Percentiles rank a stretch among this genome's conserved stretches.
These are phyloP conservation scores for Acrocephalus arundinaceus DNA, from an alignment of 2,113 vertebrate genomes.

Conservation along the genomic window DNA sequence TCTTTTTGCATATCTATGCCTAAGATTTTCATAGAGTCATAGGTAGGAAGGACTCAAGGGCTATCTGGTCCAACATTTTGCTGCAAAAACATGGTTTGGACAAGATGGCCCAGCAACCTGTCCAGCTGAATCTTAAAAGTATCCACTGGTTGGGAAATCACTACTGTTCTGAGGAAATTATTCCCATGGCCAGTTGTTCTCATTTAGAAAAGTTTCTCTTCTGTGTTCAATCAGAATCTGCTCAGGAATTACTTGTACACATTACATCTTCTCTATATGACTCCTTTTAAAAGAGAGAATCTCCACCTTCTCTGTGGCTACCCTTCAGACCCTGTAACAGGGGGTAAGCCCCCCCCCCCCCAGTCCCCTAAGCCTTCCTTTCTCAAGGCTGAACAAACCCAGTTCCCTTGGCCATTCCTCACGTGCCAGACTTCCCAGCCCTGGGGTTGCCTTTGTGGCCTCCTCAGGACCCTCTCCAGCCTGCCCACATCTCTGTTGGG, in stretches of 20 bases:
- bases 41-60: background rate
- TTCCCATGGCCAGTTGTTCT: background rate
- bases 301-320: background rate
- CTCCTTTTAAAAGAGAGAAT: background rate
- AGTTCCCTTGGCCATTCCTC: background rate
- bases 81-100: background rate
- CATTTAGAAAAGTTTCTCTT: background rate
- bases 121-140: background rate
- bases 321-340: background rate
- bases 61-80: background rate
- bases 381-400: background rate
- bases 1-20: background rate
- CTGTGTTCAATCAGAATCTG: background rate
- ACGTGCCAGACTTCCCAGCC: background rate
- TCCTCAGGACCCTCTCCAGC: background rate
- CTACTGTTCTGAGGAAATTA: background rate
- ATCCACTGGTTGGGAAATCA: background rate
- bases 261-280: background rate
- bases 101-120: background rate
- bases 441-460: no score
- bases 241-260: background rate
- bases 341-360: no score
- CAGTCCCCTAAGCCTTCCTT: background rate
- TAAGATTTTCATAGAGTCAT: background rate
- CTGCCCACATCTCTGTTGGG: background rate